Percentiles rank a stretch among this genome's conserved stretches.
These are phyloP conservation scores for Lumbricus terrestris DNA, from an alignment of 2,888 invertebrate genomes.

Conservation along the genomic window DNA sequence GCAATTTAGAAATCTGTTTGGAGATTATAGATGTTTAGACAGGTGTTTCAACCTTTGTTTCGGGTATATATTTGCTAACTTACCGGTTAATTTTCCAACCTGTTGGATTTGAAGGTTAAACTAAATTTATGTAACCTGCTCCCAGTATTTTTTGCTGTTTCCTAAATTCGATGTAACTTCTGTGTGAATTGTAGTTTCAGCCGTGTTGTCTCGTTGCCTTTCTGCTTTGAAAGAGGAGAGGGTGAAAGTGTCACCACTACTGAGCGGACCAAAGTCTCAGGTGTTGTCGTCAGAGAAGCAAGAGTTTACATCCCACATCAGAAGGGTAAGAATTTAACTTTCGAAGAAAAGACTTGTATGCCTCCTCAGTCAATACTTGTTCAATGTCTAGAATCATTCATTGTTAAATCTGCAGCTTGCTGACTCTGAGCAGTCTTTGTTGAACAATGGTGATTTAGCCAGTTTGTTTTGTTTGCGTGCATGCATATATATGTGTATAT, in stretches of 20 bases:
- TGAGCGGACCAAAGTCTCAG: conserved; percentile 66
- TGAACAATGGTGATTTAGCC: no score
- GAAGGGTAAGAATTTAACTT: conserved; percentile 60
- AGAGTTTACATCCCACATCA: conserved; percentile 78
- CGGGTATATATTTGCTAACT: no score
- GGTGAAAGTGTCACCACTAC: conserved; percentile 72
- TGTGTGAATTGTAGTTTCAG: conserved; percentile 69
- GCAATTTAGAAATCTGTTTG: no score
- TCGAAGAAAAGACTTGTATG: background rate
- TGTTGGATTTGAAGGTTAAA: background rate
- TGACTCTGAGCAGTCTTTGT: no score
- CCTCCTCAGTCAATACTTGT: background rate
- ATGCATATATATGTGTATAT: no score
- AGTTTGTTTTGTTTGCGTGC: no score
- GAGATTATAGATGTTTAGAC: no score
- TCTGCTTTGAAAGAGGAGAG: conserved; percentile 88
- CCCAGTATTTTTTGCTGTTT: background rate
- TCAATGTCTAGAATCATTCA: no score
- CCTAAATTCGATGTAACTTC: background rate
- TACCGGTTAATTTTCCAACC: no score
- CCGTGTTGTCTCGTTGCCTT: conserved; percentile 92
- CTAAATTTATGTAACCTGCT: background rate
- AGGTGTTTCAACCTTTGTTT: no score
- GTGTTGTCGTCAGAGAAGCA: conserved; percentile 72
- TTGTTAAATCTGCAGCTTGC: background rate